Base-by-base conservation (phyloP, 2,888 invertebrate genomes). In the Dendrolimus pini region DNA sequence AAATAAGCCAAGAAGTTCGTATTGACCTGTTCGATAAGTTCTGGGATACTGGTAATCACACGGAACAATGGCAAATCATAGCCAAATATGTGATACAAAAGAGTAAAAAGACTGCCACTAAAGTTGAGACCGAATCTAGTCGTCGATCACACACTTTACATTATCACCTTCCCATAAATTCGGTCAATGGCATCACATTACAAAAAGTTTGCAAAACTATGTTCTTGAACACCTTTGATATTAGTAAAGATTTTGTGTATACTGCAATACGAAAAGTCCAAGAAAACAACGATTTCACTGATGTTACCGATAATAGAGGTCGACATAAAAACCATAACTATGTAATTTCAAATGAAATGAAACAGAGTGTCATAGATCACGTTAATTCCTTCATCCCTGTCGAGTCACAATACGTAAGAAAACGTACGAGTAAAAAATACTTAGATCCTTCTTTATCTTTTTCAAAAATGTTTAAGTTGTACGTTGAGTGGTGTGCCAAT, bases 381-480 rank as follows among this genome's bases (percentile, higher is more conserved):
- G 52, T 52, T 13, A 12, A 52, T 52, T 52, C 52, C 12, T 52
- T 52, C 13, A 13, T 52, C 30, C 55, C 41, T 41, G 41, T 55
- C 9, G 55, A 55, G 41, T 55, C 55, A 12, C 55, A 55, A n/a
- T 55, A 55, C 13, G 41, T 41, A 12, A 41, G 55, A n/a, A 18
- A 55, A 55, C n/a, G n/a, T n/a, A 12, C 41, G 47, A 52, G 52
- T 8, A n/a, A 9, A 52, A 54, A 52, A 9, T 53, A 53, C 18
- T 53, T 53, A 53, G 53, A 53, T 53, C 12, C 12, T 13, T 12
- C 9, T 13, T n/a, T 14, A 12, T 12, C 12, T 9, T 12, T 53
- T 53, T 13, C 41, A 52, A 47, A 12, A 54, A 54, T 30, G 41
- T 54, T 52, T n/a, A n/a, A n/a, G n/a, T n/a, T n/a, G n/a, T n/a